phyloP scores from a whole-genome alignment of 2,797 vertebrate species.

The Neopelma chrysocephalum region DNA sequence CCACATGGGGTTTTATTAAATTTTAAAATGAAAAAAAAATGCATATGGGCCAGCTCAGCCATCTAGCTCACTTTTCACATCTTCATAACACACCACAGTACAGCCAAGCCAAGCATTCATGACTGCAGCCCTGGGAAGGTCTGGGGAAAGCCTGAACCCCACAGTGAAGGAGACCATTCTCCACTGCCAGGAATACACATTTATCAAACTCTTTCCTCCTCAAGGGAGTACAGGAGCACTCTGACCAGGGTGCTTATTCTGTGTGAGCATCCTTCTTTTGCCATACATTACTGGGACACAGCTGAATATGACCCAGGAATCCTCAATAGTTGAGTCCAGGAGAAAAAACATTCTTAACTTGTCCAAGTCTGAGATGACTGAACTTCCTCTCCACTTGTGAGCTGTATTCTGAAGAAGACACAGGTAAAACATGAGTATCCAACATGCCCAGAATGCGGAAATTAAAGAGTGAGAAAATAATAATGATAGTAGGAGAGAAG shows the following conservation, averaged over 20 bases:
- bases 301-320: background rate
- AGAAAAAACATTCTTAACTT: background rate
- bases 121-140: background rate
- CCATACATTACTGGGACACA: background rate
- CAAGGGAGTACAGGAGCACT: background rate
- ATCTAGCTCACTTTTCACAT: slow-evolving; percentile 27
- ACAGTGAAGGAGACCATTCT: background rate
- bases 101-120: slow-evolving; percentile 23
- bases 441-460: background rate
- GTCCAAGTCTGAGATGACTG: background rate
- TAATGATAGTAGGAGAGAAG: background rate
- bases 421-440: background rate
- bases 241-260: background rate
- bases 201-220: background rate
- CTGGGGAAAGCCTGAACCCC: background rate
- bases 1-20: slow-evolving; percentile 60
- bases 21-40: slow-evolving; percentile 21
- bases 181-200: background rate
- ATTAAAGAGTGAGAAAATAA: background rate
- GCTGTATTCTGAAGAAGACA: background rate
- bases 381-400: background rate
- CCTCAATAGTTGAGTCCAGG: background rate
- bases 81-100: background rate
- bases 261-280: background rate
- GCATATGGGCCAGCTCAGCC: slow-evolving; percentile 19